Percentiles rank a stretch among this genome's conserved stretches.
These are phyloP conservation scores for Parnassius mnemosyne DNA, from an alignment of 2,888 invertebrate species.

Conservation along the genomic window DNA sequence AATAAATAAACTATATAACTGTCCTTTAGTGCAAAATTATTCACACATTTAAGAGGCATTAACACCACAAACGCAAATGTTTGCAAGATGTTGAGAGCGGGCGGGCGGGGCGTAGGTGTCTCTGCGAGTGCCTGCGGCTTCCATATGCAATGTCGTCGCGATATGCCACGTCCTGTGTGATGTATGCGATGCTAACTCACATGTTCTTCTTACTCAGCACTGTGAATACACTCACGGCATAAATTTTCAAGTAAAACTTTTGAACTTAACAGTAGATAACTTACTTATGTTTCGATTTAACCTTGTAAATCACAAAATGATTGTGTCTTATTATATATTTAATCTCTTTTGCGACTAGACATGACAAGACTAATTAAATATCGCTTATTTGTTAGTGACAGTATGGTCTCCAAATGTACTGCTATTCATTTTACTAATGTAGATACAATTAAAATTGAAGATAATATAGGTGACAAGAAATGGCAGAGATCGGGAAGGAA, in stretches of 20 bases:
- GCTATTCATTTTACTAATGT: too few species aligned
- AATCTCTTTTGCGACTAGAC: too few species aligned
- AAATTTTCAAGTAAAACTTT: slow-evolving; percentile 68
- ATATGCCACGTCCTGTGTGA: slow-evolving; percentile 69
- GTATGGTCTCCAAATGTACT: too few species aligned
- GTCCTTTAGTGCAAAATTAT: slow-evolving; percentile 9
- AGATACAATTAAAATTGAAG: slow-evolving; percentile 56
- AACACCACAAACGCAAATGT: slow-evolving; percentile 33
- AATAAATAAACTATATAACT: too few species aligned
- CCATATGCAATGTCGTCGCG: slow-evolving; percentile 60
- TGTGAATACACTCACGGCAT: slow-evolving; percentile 62
- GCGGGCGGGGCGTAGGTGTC: slow-evolving; percentile 28
- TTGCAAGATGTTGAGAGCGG: slow-evolving; percentile 28
- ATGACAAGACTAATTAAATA: too few species aligned
- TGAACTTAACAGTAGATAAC: too few species aligned
- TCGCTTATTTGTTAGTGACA: too few species aligned
- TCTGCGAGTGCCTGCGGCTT: slow-evolving; percentile 40
- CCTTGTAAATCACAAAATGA: too few species aligned
- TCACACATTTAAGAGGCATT: slow-evolving; percentile 33
- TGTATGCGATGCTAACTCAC: slow-evolving; percentile 65
- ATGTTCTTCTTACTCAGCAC: slow-evolving; percentile 65
- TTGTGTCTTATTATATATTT: too few species aligned
- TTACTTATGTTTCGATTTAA: too few species aligned
- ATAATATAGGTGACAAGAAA: slow-evolving; percentile 54
- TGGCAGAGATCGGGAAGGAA: slow-evolving; percentile 23